These are phyloP conservation scores for Panzeria rudis DNA, from an alignment of 2,888 invertebrate species.

Conservation along the genomic window DNA sequence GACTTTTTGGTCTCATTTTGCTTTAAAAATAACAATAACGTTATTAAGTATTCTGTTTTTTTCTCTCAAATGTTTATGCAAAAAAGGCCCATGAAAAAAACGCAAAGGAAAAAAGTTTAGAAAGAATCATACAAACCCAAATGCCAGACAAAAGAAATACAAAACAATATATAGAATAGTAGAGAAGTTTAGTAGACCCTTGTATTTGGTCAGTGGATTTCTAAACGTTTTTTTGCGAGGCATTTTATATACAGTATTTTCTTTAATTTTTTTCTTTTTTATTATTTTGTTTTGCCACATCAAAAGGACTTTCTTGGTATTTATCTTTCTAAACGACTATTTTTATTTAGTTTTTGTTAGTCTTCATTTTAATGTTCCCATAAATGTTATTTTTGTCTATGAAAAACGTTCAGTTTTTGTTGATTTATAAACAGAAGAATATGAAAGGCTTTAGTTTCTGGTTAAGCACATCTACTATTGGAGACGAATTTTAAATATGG, in stretches of 20 bases:
- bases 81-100: constrained; percentile 30
- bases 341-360: constrained; percentile 46
- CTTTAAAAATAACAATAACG: constrained; percentile 69
- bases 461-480: constrained; percentile 26
- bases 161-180: constrained; percentile 51
- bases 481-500: constrained; percentile 31
- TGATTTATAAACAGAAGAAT: constrained; percentile 10
- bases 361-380: constrained; percentile 24
- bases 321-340: constrained; percentile 69
- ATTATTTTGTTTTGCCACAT: constrained; percentile 53
- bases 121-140: constrained; percentile 44
- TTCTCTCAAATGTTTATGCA: constrained; percentile 58
- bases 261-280: not conserved
- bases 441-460: constrained; percentile 34
- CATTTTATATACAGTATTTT: not conserved
- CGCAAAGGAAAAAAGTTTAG: not conserved
- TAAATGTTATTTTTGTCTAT: constrained; percentile 41
- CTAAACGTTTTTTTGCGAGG: constrained; percentile 34
- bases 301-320: constrained; percentile 71
- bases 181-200: constrained; percentile 43
- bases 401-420: constrained; percentile 6
- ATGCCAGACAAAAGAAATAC: constrained; percentile 66
- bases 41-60: constrained; percentile 70
- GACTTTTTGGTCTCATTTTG: constrained; percentile 43
- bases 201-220: constrained; percentile 65